Conservation (phyloP, 2,797 vertebrate genomes). For the Ibycter americanus region DNA sequence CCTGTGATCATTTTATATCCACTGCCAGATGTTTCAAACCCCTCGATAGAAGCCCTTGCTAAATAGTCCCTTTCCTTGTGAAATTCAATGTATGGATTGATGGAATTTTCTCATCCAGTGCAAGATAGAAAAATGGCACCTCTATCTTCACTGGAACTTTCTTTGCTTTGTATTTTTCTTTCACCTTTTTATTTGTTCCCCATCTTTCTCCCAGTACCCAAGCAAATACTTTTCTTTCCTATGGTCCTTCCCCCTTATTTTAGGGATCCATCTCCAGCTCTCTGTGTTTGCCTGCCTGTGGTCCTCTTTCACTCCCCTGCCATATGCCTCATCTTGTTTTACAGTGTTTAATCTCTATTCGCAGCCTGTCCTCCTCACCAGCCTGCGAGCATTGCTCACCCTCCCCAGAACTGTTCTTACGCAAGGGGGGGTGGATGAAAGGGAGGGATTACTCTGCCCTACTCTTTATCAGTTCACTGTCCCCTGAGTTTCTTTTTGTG, state of each 20-base stretch:
- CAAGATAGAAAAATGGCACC: background rate
- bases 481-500: background rate
- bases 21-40: background rate
- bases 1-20: background rate
- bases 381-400: background rate
- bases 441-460: background rate
- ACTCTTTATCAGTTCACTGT: background rate
- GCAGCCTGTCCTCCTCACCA: background rate
- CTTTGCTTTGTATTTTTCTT: background rate
- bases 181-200: background rate
- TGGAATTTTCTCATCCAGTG: background rate
- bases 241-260: background rate
- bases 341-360: background rate
- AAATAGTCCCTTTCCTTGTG: background rate
- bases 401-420: background rate
- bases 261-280: background rate
- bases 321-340: background rate
- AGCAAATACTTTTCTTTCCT: background rate
- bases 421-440: background rate
- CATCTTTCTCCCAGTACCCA: background rate
- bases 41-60: background rate
- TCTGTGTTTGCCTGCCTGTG: background rate
- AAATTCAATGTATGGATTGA: background rate
- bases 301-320: background rate
- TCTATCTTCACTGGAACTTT: background rate